phyloP scores from a whole-genome alignment of 92 coral and sea anemone species.

The Virgularia gustaviana region DNA sequence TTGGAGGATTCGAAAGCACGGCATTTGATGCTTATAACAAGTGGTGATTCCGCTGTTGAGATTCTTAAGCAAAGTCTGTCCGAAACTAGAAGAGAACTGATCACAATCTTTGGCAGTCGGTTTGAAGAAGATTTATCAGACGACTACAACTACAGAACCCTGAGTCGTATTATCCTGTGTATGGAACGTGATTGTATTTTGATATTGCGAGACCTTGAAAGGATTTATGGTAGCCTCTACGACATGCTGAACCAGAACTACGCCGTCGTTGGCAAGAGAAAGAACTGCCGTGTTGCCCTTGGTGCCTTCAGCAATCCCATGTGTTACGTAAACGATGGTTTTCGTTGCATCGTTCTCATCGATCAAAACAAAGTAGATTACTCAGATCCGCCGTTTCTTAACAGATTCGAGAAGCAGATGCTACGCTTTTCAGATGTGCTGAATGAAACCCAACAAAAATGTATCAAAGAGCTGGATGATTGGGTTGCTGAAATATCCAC shows the following conservation, averaged over 20 bases:
- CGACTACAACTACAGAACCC: slow-evolving; percentile 52
- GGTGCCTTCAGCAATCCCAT: slow-evolving; percentile 60
- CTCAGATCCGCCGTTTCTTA: slow-evolving; percentile 62
- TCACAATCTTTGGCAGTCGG: slow-evolving; percentile 51
- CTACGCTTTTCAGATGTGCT: slow-evolving; percentile 57
- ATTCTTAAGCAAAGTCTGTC: slow-evolving; percentile 38
- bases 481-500: slow-evolving; percentile 43
- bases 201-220: slow-evolving; percentile 52
- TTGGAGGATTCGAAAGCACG: slow-evolving; percentile 44
- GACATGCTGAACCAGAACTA: slow-evolving; percentile 61
- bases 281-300: slow-evolving; percentile 56
- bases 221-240: slow-evolving; percentile 57
- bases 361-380: slow-evolving; percentile 51
- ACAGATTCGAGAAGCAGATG: slow-evolving; percentile 60
- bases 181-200: slow-evolving; percentile 59
- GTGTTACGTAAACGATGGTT: slow-evolving; percentile 53
- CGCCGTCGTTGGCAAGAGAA: slow-evolving; percentile 45
- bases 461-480: slow-evolving; percentile 5
- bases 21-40: slow-evolving; percentile 59
- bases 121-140: slow-evolving; percentile 55
- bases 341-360: slow-evolving; percentile 58
- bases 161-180: slow-evolving; percentile 53
- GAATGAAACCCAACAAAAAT: slow-evolving; percentile 2
- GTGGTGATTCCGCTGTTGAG: slow-evolving; percentile 51
- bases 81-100: slow-evolving; percentile 33